Evolutionary conservation across 2,888 invertebrate genomes (phyloP).

Genomic region (Tolmerus cingulatus): DNA sequence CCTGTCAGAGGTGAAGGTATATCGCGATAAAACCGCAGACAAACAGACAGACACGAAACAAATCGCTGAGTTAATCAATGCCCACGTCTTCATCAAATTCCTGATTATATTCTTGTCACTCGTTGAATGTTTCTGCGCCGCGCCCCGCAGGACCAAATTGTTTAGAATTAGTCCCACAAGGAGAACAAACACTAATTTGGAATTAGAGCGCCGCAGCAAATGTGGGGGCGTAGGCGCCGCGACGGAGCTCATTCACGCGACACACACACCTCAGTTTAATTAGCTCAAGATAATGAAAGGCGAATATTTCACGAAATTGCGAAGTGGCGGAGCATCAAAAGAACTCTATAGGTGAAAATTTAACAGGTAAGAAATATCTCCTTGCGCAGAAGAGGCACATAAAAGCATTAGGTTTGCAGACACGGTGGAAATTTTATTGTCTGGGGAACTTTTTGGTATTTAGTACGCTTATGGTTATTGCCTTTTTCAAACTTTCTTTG

Average conservation of each 20-base stretch:
- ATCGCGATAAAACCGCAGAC: neutral
- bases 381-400: neutral
- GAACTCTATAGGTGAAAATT: neutral
- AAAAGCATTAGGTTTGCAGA: neutral
- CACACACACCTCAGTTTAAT: neutral
- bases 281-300: neutral
- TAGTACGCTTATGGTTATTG: slow-evolving; percentile 22
- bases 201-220: neutral
- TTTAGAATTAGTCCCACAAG: neutral
- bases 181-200: neutral
- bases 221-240: neutral
- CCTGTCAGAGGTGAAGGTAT: neutral
- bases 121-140: neutral
- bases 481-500: neutral
- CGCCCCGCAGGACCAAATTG: neutral
- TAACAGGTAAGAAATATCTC: neutral
- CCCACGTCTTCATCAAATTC: neutral
- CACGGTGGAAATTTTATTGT: neutral
- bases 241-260: neutral
- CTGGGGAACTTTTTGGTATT: slow-evolving; percentile 18
- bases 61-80: neutral
- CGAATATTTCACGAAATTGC: neutral
- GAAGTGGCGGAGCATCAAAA: neutral
- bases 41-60: neutral
- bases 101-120: neutral